Base-by-base conservation (phyloP, 1,140 invertebrate genomes). In the Drosophila navojoa region DNA sequence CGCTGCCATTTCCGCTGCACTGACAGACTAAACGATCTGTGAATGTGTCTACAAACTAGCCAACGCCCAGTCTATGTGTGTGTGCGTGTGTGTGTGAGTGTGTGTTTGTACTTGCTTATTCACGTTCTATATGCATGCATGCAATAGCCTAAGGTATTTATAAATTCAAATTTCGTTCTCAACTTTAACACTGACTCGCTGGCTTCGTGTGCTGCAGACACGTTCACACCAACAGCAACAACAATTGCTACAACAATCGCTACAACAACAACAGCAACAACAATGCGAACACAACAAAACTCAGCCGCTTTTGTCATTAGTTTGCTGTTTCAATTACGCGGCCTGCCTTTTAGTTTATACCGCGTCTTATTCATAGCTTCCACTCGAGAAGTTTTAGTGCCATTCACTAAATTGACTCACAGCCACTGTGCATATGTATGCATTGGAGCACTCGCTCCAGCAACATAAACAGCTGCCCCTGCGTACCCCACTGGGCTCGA, bases 131-230 rank as follows among this genome's bases (percentile, higher is more conserved):
- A 19, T 47, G 55, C 55, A 42, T 50, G 50, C 66, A 69, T 69
- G 66, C 52, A n/a, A 40, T 25, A 19, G 35, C 35, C 35, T 62
- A 67, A 72, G 10, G 27, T 69, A 68, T 73, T 73, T 73, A 74
- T 74, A 74, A 74, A 69, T 74, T 74, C 64, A 74, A 74, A 74
- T 57, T 74, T 69, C 54, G 64, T 74, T 74, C 52, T 50, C 40
- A 42, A 19, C 40, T 54, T 27, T 19, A 29, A 11, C 13, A 53
- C 15, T 44, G 60, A 42, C 29, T 60, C 32, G 49, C 44, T 13
- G 44, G 13, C 22, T 22, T 50, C 55, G 42, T 68, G 64, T 49
- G 63, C 52, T 55, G 71, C 60, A 62, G 61, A 70, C 66, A 74
- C 64, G 64, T 74, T 74, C 58, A 58, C 55, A 50, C 22, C 64